Percentiles rank a stretch among this genome's conserved stretches.
Conservation (phyloP, 2,888 invertebrate genomes). For the Aethes cnicana region DNA sequence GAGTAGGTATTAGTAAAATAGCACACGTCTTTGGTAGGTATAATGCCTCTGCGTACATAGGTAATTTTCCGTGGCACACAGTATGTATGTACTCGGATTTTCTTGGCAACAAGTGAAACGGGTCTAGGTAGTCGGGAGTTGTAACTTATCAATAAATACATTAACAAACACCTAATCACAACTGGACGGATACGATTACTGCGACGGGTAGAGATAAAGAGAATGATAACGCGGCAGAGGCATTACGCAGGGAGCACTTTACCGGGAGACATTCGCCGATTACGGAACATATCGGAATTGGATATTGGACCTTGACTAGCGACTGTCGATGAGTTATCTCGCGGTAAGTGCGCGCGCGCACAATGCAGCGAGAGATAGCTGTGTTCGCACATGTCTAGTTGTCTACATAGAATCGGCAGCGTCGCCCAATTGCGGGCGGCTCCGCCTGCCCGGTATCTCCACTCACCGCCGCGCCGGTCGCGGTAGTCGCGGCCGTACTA, state of each 20-base stretch:
- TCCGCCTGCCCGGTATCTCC: conserved; percentile 32
- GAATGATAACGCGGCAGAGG: conserved; percentile 21
- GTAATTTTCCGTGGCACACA: no score
- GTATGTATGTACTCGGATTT: no score
- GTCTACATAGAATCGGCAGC: conserved; percentile 35
- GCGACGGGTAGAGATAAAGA: conserved; percentile 20
- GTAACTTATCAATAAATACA: conserved; percentile 8
- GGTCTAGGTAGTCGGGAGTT: not conserved
- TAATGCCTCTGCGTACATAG: no score
- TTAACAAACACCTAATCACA: conserved; percentile 20
- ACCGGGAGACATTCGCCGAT: conserved; percentile 28
- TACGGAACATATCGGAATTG: conserved; percentile 21
- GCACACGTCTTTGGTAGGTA: no score
- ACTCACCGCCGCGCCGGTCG: conserved; percentile 3
- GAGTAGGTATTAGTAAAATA: no score
- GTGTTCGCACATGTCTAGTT: conserved; percentile 27
- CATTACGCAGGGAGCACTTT: conserved; percentile 29
- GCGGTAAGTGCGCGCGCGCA: conserved; percentile 22
- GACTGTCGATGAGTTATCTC: conserved; percentile 37
- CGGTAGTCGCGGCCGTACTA: conserved; percentile 39
- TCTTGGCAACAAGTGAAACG: not conserved
- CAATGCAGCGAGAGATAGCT: conserved; percentile 24
- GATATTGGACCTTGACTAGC: conserved; percentile 30
- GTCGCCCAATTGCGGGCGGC: conserved; percentile 36
- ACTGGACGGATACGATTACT: conserved; percentile 20